A percentile compares a stretch with the other conserved stretches of the same genome.
Evolutionary conservation across 2,113 vertebrate genomes (phyloP).

Genomic region (Vireo altiloquus): DNA sequence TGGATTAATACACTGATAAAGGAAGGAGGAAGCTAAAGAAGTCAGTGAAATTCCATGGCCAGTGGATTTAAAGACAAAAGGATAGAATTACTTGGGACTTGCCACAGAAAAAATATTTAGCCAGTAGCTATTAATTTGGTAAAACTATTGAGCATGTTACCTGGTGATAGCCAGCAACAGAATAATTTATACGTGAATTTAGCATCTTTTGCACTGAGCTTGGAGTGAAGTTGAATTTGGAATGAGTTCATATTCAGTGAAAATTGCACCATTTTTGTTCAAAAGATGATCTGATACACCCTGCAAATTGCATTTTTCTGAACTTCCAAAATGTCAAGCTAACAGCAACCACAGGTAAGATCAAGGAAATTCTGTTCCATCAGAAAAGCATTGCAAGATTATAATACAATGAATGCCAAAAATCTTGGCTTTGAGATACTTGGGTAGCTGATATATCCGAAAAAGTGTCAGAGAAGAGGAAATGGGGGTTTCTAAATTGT

Average conservation of each 20-base stretch:
- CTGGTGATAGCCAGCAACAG: not conserved
- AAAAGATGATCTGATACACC: not conserved
- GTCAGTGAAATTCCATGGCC: not conserved
- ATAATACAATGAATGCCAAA: not conserved
- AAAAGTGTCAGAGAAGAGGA: not conserved
- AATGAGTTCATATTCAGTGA: not conserved
- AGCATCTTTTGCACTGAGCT: not conserved
- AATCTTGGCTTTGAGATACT: not conserved
- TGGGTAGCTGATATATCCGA: not conserved
- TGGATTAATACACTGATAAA: not conserved
- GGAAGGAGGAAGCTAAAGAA: not conserved
- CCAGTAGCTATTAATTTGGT: not conserved
- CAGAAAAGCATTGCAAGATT: not conserved
- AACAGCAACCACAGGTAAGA: not conserved
- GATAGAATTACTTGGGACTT: not conserved
- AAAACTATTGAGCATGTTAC: not conserved
- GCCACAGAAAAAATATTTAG: not conserved
- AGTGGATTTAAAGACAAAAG: not conserved
- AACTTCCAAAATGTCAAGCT: not conserved
- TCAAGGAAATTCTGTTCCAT: not conserved
- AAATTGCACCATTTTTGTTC: not conserved
- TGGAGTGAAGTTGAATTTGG: not conserved
- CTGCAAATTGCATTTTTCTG: not conserved
- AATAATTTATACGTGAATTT: not conserved
- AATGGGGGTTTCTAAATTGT: not conserved